Conservation (phyloP, 2,888 invertebrate genomes). For the Harpalus rufipes region DNA sequence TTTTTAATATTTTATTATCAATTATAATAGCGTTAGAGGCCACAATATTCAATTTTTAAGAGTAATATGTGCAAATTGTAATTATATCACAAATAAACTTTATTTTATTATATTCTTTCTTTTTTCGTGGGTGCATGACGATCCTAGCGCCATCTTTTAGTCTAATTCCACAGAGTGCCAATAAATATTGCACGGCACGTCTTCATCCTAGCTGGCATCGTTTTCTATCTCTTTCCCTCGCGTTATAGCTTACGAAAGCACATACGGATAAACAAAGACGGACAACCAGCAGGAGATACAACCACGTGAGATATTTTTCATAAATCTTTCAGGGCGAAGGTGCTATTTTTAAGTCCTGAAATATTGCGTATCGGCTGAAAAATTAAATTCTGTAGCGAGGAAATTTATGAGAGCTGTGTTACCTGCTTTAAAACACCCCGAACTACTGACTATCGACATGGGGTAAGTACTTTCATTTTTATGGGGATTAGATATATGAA, state of each 20-base stretch:
- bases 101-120: no score
- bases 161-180: slow-evolving; percentile 70
- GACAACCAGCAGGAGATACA: slow-evolving; percentile 64
- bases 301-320: slow-evolving; percentile 70
- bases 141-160: slow-evolving; percentile 67
- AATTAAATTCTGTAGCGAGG: slow-evolving; percentile 70
- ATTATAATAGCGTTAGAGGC: no score
- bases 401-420: slow-evolving; percentile 68
- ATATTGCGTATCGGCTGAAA: slow-evolving; percentile 71
- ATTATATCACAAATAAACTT: no score
- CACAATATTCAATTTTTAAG: no score
- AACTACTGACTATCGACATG: background rate
- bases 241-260: background rate
- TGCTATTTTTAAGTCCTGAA: slow-evolving; percentile 70
- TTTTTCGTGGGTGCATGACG: slow-evolving; percentile 24
- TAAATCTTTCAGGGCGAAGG: slow-evolving; percentile 70
- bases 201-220: slow-evolving; percentile 66
- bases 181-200: slow-evolving; percentile 69
- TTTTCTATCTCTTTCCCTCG: slow-evolving; percentile 38
- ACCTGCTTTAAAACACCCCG: slow-evolving; percentile 23
- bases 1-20: no score
- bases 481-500: background rate
- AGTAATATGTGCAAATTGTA: no score
- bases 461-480: background rate
- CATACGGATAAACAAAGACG: slow-evolving; percentile 47